Conservation (phyloP, 2,888 invertebrate genomes). For the Acrobasis repandana region DNA sequence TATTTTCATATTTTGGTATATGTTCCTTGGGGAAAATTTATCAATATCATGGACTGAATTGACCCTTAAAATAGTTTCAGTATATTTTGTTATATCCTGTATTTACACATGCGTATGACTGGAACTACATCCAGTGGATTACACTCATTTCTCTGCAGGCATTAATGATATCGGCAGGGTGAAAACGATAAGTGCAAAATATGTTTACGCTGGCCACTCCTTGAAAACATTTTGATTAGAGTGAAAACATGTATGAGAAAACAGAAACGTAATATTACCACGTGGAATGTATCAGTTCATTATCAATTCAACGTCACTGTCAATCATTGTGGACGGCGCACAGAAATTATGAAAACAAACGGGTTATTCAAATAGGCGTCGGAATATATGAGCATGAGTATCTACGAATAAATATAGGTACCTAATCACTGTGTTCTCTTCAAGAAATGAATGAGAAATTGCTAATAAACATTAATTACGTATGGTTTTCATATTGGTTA, state of each 20-base stretch:
- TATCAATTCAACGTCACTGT: constrained; percentile 9
- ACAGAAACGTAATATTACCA: not conserved
- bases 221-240: not conserved
- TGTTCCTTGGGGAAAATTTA: too few relatives aligned
- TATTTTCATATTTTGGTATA: too few relatives aligned
- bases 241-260: not conserved
- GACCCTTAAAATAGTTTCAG: too few relatives aligned
- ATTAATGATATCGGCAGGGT: too few relatives aligned
- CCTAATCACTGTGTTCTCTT: not conserved
- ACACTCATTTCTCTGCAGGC: too few relatives aligned
- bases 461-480: not conserved
- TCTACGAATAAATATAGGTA: constrained; percentile 7
- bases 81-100: too few relatives aligned
- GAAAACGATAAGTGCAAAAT: too few relatives aligned
- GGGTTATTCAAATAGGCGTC: constrained; percentile 1
- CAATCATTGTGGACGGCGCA: constrained; percentile 5
- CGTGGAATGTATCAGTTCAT: constrained; percentile 5
- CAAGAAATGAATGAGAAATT: not conserved
- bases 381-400: not conserved
- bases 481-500: too few relatives aligned
- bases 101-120: too few relatives aligned
- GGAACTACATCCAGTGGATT: too few relatives aligned
- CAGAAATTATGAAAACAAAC: constrained; percentile 5
- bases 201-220: not conserved
- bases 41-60: too few relatives aligned